Evolutionary conservation across 2,888 invertebrate genomes (phyloP).

Genomic region (Machimus atricapillus): DNA sequence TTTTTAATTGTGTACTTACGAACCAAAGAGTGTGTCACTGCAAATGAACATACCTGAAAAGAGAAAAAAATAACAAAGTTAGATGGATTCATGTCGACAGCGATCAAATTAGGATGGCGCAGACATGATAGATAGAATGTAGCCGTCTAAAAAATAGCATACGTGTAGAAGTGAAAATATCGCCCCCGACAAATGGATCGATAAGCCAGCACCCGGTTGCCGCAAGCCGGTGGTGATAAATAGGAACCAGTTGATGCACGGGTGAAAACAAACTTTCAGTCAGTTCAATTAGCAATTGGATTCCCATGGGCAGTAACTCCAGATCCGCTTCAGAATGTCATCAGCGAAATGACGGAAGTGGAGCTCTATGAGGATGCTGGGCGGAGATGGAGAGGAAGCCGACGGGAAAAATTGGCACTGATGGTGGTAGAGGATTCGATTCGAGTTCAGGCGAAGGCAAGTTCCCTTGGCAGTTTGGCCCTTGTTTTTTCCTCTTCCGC

Average conservation of each 20-base stretch:
- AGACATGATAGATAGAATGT: not conserved
- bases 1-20: not conserved
- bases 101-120: not conserved
- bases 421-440: not conserved
- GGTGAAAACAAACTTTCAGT: constrained; percentile 13
- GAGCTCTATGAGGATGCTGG: not conserved
- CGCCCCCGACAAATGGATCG: not conserved
- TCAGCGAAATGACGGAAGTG: constrained; percentile 19
- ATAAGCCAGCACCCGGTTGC: not conserved
- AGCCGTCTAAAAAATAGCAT: not conserved
- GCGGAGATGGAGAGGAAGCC: not conserved
- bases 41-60: not conserved
- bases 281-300: constrained; percentile 39
- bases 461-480: not conserved
- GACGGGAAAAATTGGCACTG: not conserved
- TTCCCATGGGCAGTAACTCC: not conserved
- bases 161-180: not conserved
- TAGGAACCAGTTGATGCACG: constrained; percentile 4
- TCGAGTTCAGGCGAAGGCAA: not conserved
- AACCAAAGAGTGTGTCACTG: not conserved
- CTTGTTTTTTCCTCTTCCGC: constrained; percentile 10
- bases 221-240: not conserved
- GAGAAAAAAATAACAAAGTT: not conserved
- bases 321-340: not conserved
- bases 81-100: not conserved